phyloP scores from a whole-genome alignment of 2,888 invertebrate species.

The Shargacucullia verbasci region DNA sequence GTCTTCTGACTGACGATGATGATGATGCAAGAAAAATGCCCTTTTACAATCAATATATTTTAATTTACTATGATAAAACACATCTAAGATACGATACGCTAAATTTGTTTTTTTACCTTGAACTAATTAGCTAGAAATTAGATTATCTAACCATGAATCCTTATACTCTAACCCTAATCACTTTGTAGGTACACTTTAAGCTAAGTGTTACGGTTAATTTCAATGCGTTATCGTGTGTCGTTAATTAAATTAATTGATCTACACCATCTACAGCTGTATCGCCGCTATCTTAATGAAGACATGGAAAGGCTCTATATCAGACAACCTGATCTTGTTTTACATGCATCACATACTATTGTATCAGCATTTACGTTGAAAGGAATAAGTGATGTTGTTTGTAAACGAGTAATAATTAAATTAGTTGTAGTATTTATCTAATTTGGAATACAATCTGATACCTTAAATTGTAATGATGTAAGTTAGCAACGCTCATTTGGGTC shows the following conservation, averaged over 20 bases:
- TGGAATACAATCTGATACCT: too few relatives aligned
- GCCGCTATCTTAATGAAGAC: slow-evolving; percentile 49
- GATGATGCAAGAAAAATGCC: too few relatives aligned
- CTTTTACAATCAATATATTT: too few relatives aligned
- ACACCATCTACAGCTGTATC: slow-evolving; percentile 48
- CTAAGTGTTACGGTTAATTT: slow-evolving; percentile 30
- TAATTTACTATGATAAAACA: too few relatives aligned
- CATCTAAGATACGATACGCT: too few relatives aligned
- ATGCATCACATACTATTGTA: slow-evolving; percentile 17
- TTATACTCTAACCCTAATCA: slow-evolving; percentile 34
- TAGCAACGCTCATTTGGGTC: too few relatives aligned
- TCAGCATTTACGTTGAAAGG: slow-evolving; percentile 1
- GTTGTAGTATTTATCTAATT: too few relatives aligned
- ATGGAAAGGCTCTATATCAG: slow-evolving; percentile 53
- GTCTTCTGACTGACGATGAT: too few relatives aligned
- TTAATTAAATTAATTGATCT: slow-evolving; percentile 46
- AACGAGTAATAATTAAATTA: too few relatives aligned
- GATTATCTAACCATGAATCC: slow-evolving; percentile 10
- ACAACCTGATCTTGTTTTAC: slow-evolving; percentile 31
- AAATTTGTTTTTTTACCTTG: too few relatives aligned
- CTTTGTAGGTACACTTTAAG: neutral
- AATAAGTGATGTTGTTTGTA: neutral
- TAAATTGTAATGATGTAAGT: too few relatives aligned
- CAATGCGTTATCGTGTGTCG: slow-evolving; percentile 36
- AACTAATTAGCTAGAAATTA: slow-evolving; percentile 9